Evolutionary conservation across 1,140 invertebrate genomes (phyloP).

Genomic region (Drosophila funebris): DNA sequence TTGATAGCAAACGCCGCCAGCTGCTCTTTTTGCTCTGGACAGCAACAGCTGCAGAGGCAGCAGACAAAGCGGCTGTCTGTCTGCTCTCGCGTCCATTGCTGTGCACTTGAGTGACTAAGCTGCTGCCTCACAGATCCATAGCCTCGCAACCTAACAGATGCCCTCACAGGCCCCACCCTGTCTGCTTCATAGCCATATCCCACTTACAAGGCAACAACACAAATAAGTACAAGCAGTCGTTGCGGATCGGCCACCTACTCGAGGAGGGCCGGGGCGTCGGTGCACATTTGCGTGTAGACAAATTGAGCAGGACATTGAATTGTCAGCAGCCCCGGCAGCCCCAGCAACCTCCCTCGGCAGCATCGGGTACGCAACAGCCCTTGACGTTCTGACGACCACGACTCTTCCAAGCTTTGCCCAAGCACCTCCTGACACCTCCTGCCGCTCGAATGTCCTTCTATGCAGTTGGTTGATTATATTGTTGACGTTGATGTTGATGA

Average conservation of each 20-base stretch:
- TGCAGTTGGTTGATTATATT: constrained; percentile 74
- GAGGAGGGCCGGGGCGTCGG: constrained; percentile 6
- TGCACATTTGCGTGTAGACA: constrained; percentile 69
- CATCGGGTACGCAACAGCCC: constrained; percentile 59
- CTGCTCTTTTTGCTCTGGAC: constrained; percentile 72
- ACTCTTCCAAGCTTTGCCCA: background rate
- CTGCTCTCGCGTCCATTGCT: constrained; percentile 42
- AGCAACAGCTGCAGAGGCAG: constrained; percentile 30
- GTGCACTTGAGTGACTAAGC: constrained; percentile 79
- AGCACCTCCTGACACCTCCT: background rate
- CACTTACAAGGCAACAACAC: constrained; percentile 21
- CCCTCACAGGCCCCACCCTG: constrained; percentile 5
- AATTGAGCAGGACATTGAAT: constrained; percentile 81
- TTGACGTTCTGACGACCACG: constrained; percentile 52
- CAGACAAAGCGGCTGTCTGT: constrained; percentile 52
- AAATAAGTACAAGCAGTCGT: constrained; percentile 38
- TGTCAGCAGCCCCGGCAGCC: constrained; percentile 54
- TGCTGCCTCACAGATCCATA: constrained; percentile 36
- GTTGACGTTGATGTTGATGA: constrained; percentile 82
- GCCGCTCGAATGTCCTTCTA: background rate
- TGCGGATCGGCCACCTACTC: constrained; percentile 25
- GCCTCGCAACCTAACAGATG: constrained; percentile 45
- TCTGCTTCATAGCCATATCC: background rate
- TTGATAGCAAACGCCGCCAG: constrained; percentile 56
- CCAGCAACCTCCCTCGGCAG: background rate